Conservation (phyloP, 2,888 invertebrate genomes). For the Deilephila elpenor region DNA sequence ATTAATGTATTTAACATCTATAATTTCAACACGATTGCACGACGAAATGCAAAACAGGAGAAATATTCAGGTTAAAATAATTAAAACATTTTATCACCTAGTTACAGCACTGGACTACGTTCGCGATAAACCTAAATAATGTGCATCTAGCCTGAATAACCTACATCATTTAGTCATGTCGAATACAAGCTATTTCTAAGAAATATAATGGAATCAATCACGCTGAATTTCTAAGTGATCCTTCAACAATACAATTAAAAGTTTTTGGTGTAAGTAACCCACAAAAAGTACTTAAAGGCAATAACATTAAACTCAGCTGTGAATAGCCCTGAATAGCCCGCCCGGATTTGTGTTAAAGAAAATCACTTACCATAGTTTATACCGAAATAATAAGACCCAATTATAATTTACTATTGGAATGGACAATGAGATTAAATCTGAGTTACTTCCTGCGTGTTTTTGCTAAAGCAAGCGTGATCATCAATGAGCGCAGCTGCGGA, state of each 20-base stretch:
- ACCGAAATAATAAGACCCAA: conserved; percentile 56
- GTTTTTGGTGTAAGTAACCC: too few relatives aligned
- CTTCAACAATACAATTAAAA: too few relatives aligned
- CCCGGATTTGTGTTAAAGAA: conserved; percentile 48
- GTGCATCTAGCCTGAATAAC: not conserved
- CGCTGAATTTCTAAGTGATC: too few relatives aligned
- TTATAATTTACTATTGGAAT: conserved; percentile 64
- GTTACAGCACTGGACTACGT: not conserved
- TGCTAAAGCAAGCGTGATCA: conserved; percentile 50
- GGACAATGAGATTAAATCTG: conserved; percentile 48
- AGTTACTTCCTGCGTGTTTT: conserved; percentile 50
- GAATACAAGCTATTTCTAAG: not conserved
- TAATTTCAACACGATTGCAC: not conserved
- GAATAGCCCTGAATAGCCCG: conserved; percentile 47
- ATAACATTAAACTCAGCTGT: conserved; percentile 35
- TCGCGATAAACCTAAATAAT: conserved; percentile 12
- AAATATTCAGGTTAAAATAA: not conserved
- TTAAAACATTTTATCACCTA: not conserved
- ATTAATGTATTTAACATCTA: conserved; percentile 3
- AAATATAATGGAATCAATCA: not conserved
- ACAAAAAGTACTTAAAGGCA: not conserved
- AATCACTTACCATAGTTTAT: conserved; percentile 66
- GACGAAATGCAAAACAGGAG: not conserved
- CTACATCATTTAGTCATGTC: not conserved
- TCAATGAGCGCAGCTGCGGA: conserved; percentile 45